Percentiles rank a stretch among this genome's conserved stretches.
These are phyloP conservation scores for Neodiprion fabricii DNA, from an alignment of 1,140 invertebrate genomes.

Conservation along the genomic window DNA sequence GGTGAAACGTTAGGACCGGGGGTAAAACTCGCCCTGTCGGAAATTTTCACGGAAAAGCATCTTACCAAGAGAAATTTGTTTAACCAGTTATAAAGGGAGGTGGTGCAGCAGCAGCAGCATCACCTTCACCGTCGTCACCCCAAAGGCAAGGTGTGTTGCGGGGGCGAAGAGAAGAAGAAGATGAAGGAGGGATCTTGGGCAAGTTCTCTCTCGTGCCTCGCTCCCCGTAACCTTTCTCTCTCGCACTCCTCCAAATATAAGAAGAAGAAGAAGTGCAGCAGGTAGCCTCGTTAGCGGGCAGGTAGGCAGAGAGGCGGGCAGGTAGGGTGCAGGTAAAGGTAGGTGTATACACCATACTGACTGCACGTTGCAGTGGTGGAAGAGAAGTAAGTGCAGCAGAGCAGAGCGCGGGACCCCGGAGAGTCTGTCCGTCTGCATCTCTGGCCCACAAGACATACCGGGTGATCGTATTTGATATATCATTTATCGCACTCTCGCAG, in stretches of 20 bases:
- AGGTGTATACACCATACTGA: slow-evolving; percentile 51
- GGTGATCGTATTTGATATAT: neutral
- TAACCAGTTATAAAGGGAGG: slow-evolving; percentile 46
- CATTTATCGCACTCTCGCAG: neutral
- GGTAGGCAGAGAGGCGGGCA: slow-evolving; percentile 50
- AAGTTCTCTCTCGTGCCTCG: slow-evolving; percentile 12
- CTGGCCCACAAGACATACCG: slow-evolving; percentile 40
- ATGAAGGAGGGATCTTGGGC: slow-evolving; percentile 5
- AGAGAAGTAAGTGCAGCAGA: no score
- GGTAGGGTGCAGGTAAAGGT: slow-evolving; percentile 37
- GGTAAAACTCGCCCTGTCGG: no score
- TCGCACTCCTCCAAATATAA: slow-evolving; percentile 39
- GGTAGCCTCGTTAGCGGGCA: slow-evolving; percentile 61
- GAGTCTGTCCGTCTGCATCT: slow-evolving; percentile 40
- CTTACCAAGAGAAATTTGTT: slow-evolving; percentile 50
- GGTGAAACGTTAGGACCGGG: slow-evolving; percentile 21
- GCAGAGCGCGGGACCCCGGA: no score
- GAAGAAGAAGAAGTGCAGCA: slow-evolving; percentile 54
- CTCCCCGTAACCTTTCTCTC: slow-evolving; percentile 32
- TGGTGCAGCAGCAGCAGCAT: slow-evolving; percentile 34
- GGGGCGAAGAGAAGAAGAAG: slow-evolving; percentile 16
- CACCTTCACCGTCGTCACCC: slow-evolving; percentile 6
- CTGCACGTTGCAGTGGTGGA: slow-evolving; percentile 29
- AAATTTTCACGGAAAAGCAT: slow-evolving; percentile 37
- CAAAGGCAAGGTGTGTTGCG: slow-evolving; percentile 1